Evolutionary conservation across 2,888 invertebrate genomes (phyloP).

Genomic region (Tubiluchus corallicola): DNA sequence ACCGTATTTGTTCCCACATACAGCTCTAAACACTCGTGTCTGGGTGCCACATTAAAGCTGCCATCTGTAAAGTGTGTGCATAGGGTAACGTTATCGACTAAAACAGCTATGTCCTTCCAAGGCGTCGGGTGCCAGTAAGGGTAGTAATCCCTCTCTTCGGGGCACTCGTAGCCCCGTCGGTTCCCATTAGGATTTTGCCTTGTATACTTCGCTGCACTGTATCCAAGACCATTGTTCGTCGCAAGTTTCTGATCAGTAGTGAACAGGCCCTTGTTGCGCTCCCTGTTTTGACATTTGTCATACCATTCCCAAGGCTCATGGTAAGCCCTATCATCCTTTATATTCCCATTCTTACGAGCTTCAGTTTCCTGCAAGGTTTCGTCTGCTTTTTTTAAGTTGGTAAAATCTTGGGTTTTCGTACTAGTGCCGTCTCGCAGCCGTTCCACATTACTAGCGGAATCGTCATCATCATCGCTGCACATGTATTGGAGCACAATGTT

Average conservation of each 20-base stretch:
- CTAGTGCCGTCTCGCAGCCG: slow-evolving; percentile 21
- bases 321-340: slow-evolving; percentile 18
- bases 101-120: slow-evolving; percentile 28
- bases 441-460: slow-evolving; percentile 11
- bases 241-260: slow-evolving; percentile 26
- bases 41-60: slow-evolving; percentile 24
- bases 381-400: slow-evolving; percentile 12
- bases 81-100: slow-evolving; percentile 23
- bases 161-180: slow-evolving; percentile 28
- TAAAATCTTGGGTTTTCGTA: slow-evolving; percentile 20
- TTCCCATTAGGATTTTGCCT: slow-evolving; percentile 27
- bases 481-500: slow-evolving; percentile 26
- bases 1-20: slow-evolving; percentile 13
- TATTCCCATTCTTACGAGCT: slow-evolving; percentile 16
- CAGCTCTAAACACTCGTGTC: slow-evolving; percentile 23
- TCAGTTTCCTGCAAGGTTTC: slow-evolving; percentile 12
- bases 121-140: slow-evolving; percentile 30
- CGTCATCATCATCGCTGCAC: slow-evolving; percentile 18
- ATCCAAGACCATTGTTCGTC: slow-evolving; percentile 20
- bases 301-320: slow-evolving; percentile 28
- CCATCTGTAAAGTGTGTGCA: slow-evolving; percentile 22
- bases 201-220: slow-evolving; percentile 23
- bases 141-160: slow-evolving; percentile 29
- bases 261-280: slow-evolving; percentile 26
- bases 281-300: slow-evolving; percentile 23